Evolutionary conservation across 2,797 vertebrate genomes (phyloP).

Genomic region (Nannoperca australis): DNA sequence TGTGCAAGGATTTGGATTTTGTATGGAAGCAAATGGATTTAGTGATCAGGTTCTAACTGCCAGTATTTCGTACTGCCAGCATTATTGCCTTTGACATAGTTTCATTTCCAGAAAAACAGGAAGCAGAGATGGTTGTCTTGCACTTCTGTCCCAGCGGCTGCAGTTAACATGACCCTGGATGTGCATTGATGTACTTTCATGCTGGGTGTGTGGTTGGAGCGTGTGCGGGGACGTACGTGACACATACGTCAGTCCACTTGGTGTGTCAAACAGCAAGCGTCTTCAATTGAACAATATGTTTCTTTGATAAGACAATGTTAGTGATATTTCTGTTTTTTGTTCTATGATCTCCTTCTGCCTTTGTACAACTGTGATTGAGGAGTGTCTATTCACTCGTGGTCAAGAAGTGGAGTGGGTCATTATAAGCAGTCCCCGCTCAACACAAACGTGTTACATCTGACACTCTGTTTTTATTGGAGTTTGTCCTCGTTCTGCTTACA

Average conservation of each 20-base stretch:
- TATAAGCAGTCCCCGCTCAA: constrained; percentile 42
- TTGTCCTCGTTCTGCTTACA: constrained; percentile 54
- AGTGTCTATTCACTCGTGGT: constrained; percentile 51
- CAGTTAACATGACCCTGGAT: constrained; percentile 76
- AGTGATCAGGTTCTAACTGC: constrained; percentile 57
- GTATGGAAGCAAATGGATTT: constrained; percentile 51
- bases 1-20: constrained; percentile 43
- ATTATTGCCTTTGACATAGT: constrained; percentile 82
- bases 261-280: background rate
- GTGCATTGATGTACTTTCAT: constrained; percentile 56
- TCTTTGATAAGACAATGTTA: constrained; percentile 10
- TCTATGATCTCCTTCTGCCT: constrained; percentile 21
- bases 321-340: constrained; percentile 34
- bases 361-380: constrained; percentile 6
- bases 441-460: constrained; percentile 73
- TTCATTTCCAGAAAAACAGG: constrained; percentile 85
- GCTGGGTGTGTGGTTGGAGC: constrained; percentile 17
- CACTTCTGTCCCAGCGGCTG: constrained; percentile 71
- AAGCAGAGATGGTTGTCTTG: constrained; percentile 79
- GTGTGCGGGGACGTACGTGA: background rate
- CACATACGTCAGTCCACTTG: constrained; percentile 21
- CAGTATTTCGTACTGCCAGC: constrained; percentile 64
- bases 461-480: constrained; percentile 79
- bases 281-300: background rate
- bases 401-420: constrained; percentile 55